Base-by-base conservation (phyloP, 2,888 invertebrate genomes). In the Cistogaster globosa region DNA sequence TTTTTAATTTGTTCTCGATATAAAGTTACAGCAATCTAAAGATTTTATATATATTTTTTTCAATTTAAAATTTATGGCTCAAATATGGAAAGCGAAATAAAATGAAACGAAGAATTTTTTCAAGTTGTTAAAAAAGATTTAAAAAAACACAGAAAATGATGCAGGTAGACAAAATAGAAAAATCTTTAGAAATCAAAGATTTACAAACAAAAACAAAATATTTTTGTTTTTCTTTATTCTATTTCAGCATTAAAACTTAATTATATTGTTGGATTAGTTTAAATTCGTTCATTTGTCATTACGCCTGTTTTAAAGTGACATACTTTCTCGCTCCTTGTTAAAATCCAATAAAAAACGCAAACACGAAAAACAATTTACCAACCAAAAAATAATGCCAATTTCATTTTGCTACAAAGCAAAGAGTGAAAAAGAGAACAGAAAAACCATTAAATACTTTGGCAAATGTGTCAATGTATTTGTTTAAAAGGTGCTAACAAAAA, bases 201-300 rank as follows among this genome's bases (percentile, higher is more conserved):
- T 1, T 58, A 22, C n/a, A n/a, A n/a, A n/a, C n/a, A n/a, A n/a
- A n/a, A n/a, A n/a, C 4, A 67, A 32, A 12, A 65, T 1, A 11
- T 18, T 36, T 20, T 22, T 14, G 2, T n/a, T 26, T 26, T 32
- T 58, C 14, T 20, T 57, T 65, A 9, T 11, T 20, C 32, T 36
- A 36, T 20, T 26, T 1, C 22, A 36, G 38, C 51, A 2, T 45
- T 63, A n/a, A 57, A 79, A 57, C 51, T 71, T 75, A 85, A 85
- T 85, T 82, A 85, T 85, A 91, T 91, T 91, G 90, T 92, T 90
- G 90, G 89, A 90, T 89, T 79, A 88, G 88, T 79, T 86, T 86
- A 88, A 89, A 89, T 90, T 90, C 89, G 90, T 89, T 90, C 89
- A 91, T 92, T 91, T 92, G 91, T 91, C 91, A 91, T 89, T 89